A percentile compares a stretch with the other conserved stretches of the same genome.
These are phyloP conservation scores for Hystrix brachyura DNA, from an alignment of 2,113 vertebrate species.

Conservation along the genomic window DNA sequence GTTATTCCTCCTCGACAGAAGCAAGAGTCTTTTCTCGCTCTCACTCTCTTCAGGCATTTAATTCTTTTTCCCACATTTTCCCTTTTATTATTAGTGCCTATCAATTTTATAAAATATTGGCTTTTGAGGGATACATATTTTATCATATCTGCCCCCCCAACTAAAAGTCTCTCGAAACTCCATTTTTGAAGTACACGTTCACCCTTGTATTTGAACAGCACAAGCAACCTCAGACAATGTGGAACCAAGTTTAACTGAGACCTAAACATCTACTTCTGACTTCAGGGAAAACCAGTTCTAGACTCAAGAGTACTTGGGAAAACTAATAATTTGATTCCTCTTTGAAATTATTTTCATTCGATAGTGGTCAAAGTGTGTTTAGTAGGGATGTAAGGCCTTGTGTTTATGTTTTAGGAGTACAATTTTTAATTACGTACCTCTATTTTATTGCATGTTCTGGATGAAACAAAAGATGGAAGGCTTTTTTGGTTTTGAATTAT, in stretches of 20 bases:
- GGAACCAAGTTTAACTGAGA: neutral
- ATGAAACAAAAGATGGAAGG: neutral
- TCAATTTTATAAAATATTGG: neutral
- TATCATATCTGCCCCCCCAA: neutral
- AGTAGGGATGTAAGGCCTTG: neutral
- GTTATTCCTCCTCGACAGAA: neutral
- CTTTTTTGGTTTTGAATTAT: neutral
- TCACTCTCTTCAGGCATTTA: neutral
- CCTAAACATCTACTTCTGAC: neutral
- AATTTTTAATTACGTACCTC: neutral
- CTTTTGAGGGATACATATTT: neutral
- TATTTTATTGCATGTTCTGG: neutral
- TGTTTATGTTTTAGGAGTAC: neutral
- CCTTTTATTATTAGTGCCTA: neutral
- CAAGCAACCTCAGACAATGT: neutral
- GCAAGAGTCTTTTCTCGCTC: neutral
- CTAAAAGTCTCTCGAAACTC: neutral
- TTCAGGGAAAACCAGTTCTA: neutral
- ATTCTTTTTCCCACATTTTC: neutral
- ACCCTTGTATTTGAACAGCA: neutral
- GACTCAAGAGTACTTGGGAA: neutral
- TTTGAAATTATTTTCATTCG: conserved; percentile 22
- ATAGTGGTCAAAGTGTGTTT: neutral
- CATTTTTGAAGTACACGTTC: conserved; percentile 20
- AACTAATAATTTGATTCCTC: neutral